Percentiles rank a stretch among this genome's conserved stretches.
These are phyloP conservation scores for Therioaphis trifolii DNA, from an alignment of 2,888 invertebrate species.

Conservation along the genomic window DNA sequence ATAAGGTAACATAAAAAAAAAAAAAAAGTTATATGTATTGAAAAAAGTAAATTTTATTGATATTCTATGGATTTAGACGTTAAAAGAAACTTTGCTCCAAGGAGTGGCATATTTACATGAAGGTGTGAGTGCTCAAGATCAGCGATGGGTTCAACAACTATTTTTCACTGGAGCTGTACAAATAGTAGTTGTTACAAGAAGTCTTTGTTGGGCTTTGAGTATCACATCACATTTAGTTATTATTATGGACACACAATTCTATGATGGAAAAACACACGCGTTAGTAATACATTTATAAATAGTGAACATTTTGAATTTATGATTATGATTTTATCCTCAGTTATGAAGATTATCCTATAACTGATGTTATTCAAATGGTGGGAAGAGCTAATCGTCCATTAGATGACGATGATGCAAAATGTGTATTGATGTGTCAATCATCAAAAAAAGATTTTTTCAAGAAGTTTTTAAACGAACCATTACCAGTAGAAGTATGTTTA, in stretches of 20 bases:
- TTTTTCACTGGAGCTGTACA: constrained; percentile 94
- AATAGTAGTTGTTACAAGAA: constrained; percentile 90
- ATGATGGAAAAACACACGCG: constrained; percentile 78
- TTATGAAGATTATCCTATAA: constrained; percentile 98
- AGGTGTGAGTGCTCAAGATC: constrained; percentile 86
- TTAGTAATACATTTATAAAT: constrained; percentile 58
- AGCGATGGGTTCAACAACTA: constrained; percentile 90
- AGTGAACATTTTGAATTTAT: background rate
- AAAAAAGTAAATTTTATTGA: background rate
- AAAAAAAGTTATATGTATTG: background rate
- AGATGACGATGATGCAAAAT: constrained; percentile 92
- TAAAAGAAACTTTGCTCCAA: constrained; percentile 91
- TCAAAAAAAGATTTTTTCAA: constrained; percentile 99
- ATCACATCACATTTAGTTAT: constrained; percentile 94
- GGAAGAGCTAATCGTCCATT: constrained; percentile 94
- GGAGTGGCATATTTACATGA: constrained; percentile 98
- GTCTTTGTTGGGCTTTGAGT: constrained; percentile 91
- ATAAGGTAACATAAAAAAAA: constrained; percentile 74
- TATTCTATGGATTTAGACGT: constrained; percentile 72
- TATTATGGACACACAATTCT: constrained; percentile 95
- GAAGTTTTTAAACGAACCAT: constrained; percentile 95
- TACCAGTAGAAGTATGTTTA: constrained; percentile 85
- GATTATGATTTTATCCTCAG: constrained; percentile 47
- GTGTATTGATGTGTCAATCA: constrained; percentile 95
- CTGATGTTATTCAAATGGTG: constrained; percentile 97